Conservation (phyloP, 2,113 vertebrate genomes). For the Prietella phreatophila region DNA sequence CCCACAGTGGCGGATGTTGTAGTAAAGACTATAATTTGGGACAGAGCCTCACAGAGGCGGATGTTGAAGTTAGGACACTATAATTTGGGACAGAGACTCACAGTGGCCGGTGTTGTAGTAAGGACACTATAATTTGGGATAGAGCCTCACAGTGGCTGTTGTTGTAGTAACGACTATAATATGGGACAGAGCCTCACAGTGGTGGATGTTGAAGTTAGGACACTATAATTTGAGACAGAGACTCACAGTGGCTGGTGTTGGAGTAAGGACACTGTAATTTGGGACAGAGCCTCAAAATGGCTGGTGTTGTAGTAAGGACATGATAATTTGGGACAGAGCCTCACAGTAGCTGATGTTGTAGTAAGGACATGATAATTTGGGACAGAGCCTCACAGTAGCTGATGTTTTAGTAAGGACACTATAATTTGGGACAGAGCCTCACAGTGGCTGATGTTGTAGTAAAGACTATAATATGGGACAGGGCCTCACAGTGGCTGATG, state of each 20-base stretch:
- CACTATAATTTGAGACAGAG: background rate
- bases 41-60: no score
- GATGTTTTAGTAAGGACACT: background rate
- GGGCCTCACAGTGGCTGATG: background rate
- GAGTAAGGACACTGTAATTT: background rate
- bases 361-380: background rate
- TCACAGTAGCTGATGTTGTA: background rate
- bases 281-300: background rate
- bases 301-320: background rate
- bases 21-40: background rate
- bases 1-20: background rate
- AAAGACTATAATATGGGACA: background rate
- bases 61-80: background rate
- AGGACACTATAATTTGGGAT: no score
- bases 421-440: background rate
- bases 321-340: background rate
- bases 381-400: background rate
- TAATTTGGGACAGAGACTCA: no score
- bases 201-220: background rate
- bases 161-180: background rate
- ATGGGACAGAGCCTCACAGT: background rate
- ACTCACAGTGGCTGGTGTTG: background rate
- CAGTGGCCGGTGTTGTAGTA: no score
- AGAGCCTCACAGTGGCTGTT: background rate
- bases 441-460: background rate